Percentiles rank a stretch among this genome's conserved stretches.
Evolutionary conservation across 2,113 vertebrate genomes (phyloP).

Genomic region (Ariopsis seemanni): DNA sequence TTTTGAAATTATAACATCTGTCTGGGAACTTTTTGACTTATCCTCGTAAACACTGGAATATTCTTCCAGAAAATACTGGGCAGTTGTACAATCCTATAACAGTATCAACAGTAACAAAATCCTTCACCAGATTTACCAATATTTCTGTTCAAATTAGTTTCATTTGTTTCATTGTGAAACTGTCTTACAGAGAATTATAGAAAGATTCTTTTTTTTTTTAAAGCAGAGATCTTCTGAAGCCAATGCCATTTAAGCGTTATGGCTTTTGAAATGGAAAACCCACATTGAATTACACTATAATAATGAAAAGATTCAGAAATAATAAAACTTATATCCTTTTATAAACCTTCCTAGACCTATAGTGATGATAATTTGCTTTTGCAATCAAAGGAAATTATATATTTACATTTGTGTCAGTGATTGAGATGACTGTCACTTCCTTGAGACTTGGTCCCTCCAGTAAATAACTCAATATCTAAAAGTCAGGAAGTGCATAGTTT

Average conservation of each 20-base stretch:
- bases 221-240: not conserved
- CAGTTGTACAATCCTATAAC: not conserved
- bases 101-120: not conserved
- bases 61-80: not conserved
- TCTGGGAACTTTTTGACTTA: no score
- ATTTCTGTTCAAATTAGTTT: not conserved
- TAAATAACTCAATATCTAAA: constrained; percentile 1
- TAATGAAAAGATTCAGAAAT: not conserved
- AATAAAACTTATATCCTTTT: not conserved
- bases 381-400: not conserved
- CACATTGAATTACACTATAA: not conserved
- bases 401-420: not conserved
- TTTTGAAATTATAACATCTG: no score
- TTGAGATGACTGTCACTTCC: not conserved
- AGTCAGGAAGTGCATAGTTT: not conserved
- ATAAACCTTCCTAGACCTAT: not conserved
- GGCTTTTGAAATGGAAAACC: not conserved
- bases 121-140: not conserved
- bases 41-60: not conserved
- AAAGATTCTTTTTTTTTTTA: not conserved
- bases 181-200: not conserved
- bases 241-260: not conserved
- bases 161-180: not conserved
- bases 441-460: not conserved
- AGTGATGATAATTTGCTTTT: not conserved